Evolutionary conservation across 2,113 vertebrate species (phyloP).

Genomic region (Oreotrochilus melanogaster): DNA sequence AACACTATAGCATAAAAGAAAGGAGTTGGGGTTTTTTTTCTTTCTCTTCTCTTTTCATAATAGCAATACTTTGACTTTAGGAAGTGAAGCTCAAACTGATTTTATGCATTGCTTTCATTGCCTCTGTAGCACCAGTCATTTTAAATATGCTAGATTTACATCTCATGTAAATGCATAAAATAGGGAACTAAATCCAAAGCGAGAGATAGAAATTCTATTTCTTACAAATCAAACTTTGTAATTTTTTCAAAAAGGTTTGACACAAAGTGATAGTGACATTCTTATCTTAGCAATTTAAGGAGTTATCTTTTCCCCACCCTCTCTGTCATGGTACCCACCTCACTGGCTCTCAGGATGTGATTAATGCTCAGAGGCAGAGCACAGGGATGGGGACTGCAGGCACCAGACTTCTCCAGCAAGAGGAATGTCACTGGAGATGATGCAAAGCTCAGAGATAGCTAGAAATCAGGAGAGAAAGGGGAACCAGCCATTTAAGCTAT

Average conservation of each 20-base stretch:
- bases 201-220: not conserved
- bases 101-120: conserved; percentile 23
- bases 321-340: not conserved
- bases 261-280: not conserved
- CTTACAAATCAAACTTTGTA: not conserved
- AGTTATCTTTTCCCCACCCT: not conserved
- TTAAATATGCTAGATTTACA: conserved; percentile 19
- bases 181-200: not conserved
- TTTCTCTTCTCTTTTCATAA: not conserved
- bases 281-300: not conserved
- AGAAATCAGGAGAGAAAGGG: not conserved
- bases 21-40: not conserved
- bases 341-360: not conserved
- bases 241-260: not conserved
- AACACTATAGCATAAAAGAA: not conserved
- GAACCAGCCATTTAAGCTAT: not conserved
- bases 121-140: not conserved
- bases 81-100: conserved; percentile 7
- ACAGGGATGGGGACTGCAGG: not conserved
- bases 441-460: not conserved
- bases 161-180: conserved; percentile 52
- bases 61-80: conserved; percentile 14
- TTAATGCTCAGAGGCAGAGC: not conserved
- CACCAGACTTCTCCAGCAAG: not conserved
- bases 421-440: not conserved